Base-by-base conservation (phyloP, 2,888 invertebrate species). In the Dryocosmus kuriphilus region DNA sequence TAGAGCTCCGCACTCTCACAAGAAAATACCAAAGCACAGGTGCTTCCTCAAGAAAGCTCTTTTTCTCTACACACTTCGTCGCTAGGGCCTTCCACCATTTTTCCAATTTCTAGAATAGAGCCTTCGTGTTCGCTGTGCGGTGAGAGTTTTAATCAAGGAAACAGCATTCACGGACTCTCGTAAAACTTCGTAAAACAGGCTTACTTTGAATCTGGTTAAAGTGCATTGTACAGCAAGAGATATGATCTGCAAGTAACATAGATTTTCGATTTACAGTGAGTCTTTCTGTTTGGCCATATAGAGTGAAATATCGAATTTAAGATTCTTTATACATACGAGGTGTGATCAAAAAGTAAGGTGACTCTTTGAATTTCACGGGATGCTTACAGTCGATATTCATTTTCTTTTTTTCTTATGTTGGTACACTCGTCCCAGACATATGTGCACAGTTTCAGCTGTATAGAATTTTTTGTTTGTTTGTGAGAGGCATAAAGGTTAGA, bases 111-210 rank as follows among this genome's bases (percentile, higher is more conserved):
- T 82, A 74, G 80, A 82, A 82, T 85, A 85, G 80, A 80, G 71
- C 77, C 78, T 32, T 77, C 71, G 27, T 67, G 71, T 60, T 74
- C 46, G 60, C 75, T 32, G 55, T 77, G 74, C 75, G 76, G 76
- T 46, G 76, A 80, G 82, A 86, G 86, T 84, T 88, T 88, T 87
- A 87, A 88, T 88, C 88, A 88, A 88, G 85, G 86, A 86, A 86
- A 85, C 80, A 71, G 71, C 78, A 77, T 80, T 75, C 57, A 55
- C 74, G 77, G 77, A 79, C 74, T 80, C 81, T 80, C 82, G 80
- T 85, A 83, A 84, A 86, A 80, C 79, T 74, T 63, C 32, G 76
- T 55, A 51, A 76, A 62, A 63, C 61, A 76, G 61, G 63, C 76
- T 61, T 71, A 30, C 30, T 51, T n/a, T 27, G 11, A n/a, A 71